Conservation (phyloP, 2,113 vertebrate genomes). For the Anseranas semipalmata region DNA sequence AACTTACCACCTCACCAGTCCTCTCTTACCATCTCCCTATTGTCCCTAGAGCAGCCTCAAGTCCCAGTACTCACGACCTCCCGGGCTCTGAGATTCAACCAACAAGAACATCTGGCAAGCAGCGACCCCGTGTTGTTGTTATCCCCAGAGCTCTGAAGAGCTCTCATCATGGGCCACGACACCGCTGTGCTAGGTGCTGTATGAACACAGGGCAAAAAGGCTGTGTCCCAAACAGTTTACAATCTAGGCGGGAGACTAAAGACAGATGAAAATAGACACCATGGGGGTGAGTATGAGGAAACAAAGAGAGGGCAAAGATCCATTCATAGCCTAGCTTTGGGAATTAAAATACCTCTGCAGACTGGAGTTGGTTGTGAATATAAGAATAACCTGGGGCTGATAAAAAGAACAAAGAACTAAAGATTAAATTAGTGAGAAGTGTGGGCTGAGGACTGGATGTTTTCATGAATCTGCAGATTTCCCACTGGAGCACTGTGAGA, state of each 20-base stretch:
- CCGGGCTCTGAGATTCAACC: neutral
- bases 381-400: neutral
- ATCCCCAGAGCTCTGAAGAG: neutral
- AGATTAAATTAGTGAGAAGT: slow-evolving; percentile 20
- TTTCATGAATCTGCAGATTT: slow-evolving; percentile 46
- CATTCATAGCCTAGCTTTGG: neutral
- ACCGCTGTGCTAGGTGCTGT: neutral
- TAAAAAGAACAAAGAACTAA: slow-evolving; percentile 40
- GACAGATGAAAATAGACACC: slow-evolving; percentile 3
- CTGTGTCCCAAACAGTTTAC: neutral
- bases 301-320: neutral
- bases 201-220: neutral
- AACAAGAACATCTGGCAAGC: neutral
- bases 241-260: neutral
- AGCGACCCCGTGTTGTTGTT: neutral
- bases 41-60: neutral
- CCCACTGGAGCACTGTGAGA: neutral
- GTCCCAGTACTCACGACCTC: neutral
- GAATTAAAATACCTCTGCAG: slow-evolving; percentile 5
- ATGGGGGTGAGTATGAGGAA: neutral
- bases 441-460: neutral
- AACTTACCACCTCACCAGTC: neutral
- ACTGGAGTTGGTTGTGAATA: neutral
- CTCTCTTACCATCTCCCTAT: neutral
- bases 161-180: accelerated